Conservation (phyloP, 64 coral and sea anemone species). For the Actinia equina region DNA sequence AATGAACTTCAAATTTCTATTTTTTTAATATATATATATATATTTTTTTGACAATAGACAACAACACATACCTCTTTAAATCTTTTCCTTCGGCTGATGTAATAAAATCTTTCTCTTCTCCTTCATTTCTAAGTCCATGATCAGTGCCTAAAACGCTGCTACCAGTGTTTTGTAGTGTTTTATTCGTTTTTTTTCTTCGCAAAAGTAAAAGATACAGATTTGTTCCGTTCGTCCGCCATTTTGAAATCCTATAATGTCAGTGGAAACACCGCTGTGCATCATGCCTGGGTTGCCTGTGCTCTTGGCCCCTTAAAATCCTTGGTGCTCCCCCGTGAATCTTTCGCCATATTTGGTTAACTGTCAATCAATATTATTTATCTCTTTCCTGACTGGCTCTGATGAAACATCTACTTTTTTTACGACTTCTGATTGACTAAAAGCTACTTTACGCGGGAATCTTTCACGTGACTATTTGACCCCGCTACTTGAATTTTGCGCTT, state of each 20-base stretch:
- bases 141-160: constrained; percentile 48
- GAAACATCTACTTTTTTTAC: not conserved
- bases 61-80: constrained; percentile 61
- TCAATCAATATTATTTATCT: not conserved
- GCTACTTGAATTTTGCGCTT: not conserved
- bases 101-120: constrained; percentile 86
- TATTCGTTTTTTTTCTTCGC: constrained; percentile 63
- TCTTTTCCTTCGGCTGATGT: constrained; percentile 81
- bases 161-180: constrained; percentile 23
- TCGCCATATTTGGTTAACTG: not conserved
- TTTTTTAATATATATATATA: too few species aligned
- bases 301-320: not conserved
- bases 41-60: too few species aligned
- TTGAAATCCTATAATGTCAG: not conserved
- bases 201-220: constrained; percentile 71
- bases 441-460: not conserved
- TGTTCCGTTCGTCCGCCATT: constrained; percentile 65
- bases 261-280: not conserved
- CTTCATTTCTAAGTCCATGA: constrained; percentile 30
- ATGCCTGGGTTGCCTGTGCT: not conserved
- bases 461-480: not conserved
- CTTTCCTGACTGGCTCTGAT: not conserved
- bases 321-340: not conserved
- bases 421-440: not conserved
- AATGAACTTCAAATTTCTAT: too few species aligned